Percentiles rank a stretch among this genome's conserved stretches.
Evolutionary conservation across 2,888 invertebrate genomes (phyloP).

Genomic region (Tetragonisca angustula): DNA sequence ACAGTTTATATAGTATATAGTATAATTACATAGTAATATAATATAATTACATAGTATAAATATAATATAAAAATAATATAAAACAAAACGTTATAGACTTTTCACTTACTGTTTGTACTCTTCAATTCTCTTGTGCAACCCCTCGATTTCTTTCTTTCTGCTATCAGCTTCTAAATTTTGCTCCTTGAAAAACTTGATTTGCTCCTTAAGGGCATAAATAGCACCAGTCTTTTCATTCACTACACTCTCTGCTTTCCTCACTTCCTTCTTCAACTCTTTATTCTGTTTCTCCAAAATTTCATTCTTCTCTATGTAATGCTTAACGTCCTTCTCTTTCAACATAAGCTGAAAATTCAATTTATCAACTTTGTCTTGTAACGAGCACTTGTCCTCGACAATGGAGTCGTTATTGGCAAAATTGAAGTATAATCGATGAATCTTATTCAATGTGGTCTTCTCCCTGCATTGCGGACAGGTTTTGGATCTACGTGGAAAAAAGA

Average conservation of each 20-base stretch:
- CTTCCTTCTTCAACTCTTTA: constrained; percentile 72
- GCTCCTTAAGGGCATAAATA: constrained; percentile 86
- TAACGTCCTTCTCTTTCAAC: constrained; percentile 84
- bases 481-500: constrained; percentile 85
- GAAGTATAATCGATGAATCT: constrained; percentile 88
- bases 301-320: constrained; percentile 63
- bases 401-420: constrained; percentile 86
- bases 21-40: too few species aligned
- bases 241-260: constrained; percentile 73
- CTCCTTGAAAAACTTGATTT: constrained; percentile 85
- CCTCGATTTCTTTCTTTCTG: constrained; percentile 85
- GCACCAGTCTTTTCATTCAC: constrained; percentile 83
- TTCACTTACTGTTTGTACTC: constrained; percentile 68
- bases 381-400: constrained; percentile 29
- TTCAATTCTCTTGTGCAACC: constrained; percentile 85
- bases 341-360: constrained; percentile 50
- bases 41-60: too few species aligned
- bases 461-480: constrained; percentile 92
- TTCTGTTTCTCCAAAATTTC: constrained; percentile 71
- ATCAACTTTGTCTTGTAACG: constrained; percentile 54
- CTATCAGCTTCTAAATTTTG: constrained; percentile 82
- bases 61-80: too few species aligned
- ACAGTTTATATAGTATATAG: too few species aligned
- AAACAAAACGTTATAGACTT: not conserved
- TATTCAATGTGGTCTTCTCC: constrained; percentile 86